Evolutionary conservation across 2,797 vertebrate genomes (phyloP), one percentile per base, ranked within the genome.

Genomic region (Apogon hyalosoma): DNA sequence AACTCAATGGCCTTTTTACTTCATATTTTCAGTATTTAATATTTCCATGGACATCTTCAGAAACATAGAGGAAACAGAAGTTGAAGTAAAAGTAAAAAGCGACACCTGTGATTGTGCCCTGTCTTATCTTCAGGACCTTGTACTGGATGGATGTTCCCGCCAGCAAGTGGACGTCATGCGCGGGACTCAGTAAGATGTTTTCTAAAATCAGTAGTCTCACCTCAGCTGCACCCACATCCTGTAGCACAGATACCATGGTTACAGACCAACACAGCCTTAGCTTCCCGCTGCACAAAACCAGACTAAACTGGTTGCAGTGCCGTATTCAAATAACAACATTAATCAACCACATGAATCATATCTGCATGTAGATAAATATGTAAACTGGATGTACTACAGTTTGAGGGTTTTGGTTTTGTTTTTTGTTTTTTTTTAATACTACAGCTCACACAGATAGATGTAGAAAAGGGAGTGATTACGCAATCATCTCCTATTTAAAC

Each of bases 121-220:
- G 96, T 46, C 95, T 94, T 85, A 98, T 94, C 92, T 99, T 99
- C 92, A 98, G 95, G 71, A 99, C 96, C 88, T 85, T 94, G 90
- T 98, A 99, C 50, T 81, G 91, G 75, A 99, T 91, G 52, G 95
- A 95, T 2, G 96, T 96, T 81, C 97, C 96, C 14, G 94, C 95
- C 78, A 99, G 79, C 63, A 99, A 90, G 92, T 98, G 97, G 69
- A 99, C 82, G 7, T 98, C 96, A 10, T 92, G 93, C 0, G 95
- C 93, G 1, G 98, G 98, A 78, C 93, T 96, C 81, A 99, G 91
- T 76, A 99, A 94, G 76, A 99, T 97, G 86, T 99, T 99, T 92
- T 99, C 98, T 81, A 99, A 90, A 85, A 99, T 98, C 87, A 99
- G 93, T 49, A 99, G 91, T 50, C 93, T 92, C 69, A 99, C 96